Percentiles rank a stretch among this genome's conserved stretches.
Evolutionary conservation across 1,140 invertebrate species (phyloP).

Genomic region (Drosophila albomicans): DNA sequence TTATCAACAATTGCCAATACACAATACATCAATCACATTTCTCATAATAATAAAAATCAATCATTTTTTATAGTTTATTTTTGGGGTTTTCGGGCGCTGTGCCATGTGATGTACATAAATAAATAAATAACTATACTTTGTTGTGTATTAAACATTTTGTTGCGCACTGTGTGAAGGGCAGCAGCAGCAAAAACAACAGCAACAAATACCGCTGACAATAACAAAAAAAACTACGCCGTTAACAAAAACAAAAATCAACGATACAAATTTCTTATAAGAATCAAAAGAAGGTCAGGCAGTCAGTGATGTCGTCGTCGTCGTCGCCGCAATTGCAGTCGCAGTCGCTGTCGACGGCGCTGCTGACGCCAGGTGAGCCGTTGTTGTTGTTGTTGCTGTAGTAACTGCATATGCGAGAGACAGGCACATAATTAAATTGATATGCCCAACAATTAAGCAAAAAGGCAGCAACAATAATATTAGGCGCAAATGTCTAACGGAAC

Average conservation of each 20-base stretch:
- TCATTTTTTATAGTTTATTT: constrained; percentile 25
- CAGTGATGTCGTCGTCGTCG: constrained; percentile 7
- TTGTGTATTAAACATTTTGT: constrained; percentile 24
- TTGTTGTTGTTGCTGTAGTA: constrained; percentile 2
- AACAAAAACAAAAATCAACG: constrained; percentile 43
- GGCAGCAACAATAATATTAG: constrained; percentile 31
- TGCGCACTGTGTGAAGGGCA: constrained; percentile 39
- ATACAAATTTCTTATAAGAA: constrained; percentile 46
- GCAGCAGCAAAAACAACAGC: not conserved
- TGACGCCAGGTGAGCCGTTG: constrained; percentile 37
- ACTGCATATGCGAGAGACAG: constrained; percentile 40
- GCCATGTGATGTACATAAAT: constrained; percentile 23
- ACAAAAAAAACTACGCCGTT: constrained; percentile 51
- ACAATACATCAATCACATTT: constrained; percentile 19
- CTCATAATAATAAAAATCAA: constrained; percentile 44
- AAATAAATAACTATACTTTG: not conserved
- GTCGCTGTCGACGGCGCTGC: constrained; percentile 5
- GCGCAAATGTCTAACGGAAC: constrained; percentile 50
- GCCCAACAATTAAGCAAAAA: constrained; percentile 42
- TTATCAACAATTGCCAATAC: constrained; percentile 40
- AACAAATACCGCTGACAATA: constrained; percentile 24
- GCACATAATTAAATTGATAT: constrained; percentile 54
- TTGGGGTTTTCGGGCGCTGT: constrained; percentile 17
- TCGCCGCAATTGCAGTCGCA: not conserved
- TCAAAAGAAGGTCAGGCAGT: constrained; percentile 53